phyloP scores from a whole-genome alignment of 2,888 invertebrate genomes.

The Rhaphigaster nebulosa region DNA sequence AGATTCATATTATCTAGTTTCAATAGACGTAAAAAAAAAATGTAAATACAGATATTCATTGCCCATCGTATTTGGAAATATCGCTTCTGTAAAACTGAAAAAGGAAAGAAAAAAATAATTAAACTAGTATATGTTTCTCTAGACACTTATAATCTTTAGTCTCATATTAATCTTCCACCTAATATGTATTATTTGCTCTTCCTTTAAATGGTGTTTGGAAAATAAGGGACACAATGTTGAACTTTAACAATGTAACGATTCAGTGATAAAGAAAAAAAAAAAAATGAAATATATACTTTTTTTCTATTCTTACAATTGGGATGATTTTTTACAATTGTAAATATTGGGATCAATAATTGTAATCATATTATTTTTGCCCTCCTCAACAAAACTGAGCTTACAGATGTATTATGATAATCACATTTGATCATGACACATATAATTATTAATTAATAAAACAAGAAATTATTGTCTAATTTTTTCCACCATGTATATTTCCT shows the following conservation, averaged over 20 bases:
- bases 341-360: slow-evolving; percentile 46
- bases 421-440: slow-evolving; percentile 15
- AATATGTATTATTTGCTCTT: not conserved
- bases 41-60: not conserved
- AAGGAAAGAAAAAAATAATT: not conserved
- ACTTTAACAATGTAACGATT: slow-evolving; percentile 40
- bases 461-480: slow-evolving; percentile 1
- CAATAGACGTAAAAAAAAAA: not conserved
- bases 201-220: slow-evolving; percentile 4
- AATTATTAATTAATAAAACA: slow-evolving; percentile 40
- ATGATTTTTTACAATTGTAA: too few species aligned
- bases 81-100: slow-evolving; percentile 2
- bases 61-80: not conserved
- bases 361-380: slow-evolving; percentile 35
- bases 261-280: slow-evolving; percentile 38
- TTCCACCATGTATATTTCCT: not conserved
- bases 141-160: not conserved
- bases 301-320: slow-evolving; percentile 27
- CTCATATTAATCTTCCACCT: not conserved
- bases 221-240: slow-evolving; percentile 44
- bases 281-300: not conserved
- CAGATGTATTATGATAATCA: slow-evolving; percentile 18
- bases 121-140: slow-evolving; percentile 34
- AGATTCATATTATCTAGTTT: not conserved
- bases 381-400: slow-evolving; percentile 43